Percentiles rank a stretch among this genome's conserved stretches.
These are phyloP conservation scores for Celastrina argiolus DNA, from an alignment of 2,888 invertebrate genomes.

Conservation along the genomic window DNA sequence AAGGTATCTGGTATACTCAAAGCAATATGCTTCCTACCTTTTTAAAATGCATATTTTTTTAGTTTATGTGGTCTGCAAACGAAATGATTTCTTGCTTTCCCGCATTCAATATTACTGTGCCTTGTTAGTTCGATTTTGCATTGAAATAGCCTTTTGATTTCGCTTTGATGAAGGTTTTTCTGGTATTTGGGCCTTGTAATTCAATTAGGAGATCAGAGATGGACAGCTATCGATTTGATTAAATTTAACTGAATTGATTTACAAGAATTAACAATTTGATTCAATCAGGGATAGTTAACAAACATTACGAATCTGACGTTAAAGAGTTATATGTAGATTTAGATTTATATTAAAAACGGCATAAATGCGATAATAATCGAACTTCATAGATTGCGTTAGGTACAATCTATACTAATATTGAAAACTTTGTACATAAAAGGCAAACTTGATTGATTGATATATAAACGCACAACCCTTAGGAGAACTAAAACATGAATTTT, in stretches of 20 bases:
- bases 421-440: too few species aligned
- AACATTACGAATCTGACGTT: background rate
- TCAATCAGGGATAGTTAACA: background rate
- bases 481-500: too few species aligned
- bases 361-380: too few species aligned
- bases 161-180: background rate
- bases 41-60: background rate
- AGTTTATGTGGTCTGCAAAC: background rate
- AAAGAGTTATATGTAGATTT: background rate
- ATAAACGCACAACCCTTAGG: too few species aligned
- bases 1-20: background rate
- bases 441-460: too few species aligned
- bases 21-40: background rate
- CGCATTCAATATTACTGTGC: background rate
- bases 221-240: background rate
- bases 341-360: too few species aligned
- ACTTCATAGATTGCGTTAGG: too few species aligned
- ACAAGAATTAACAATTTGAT: background rate
- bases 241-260: background rate
- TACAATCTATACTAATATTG: too few species aligned
- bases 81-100: background rate
- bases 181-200: background rate
- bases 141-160: background rate
- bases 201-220: background rate
- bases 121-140: background rate